Base-by-base conservation (phyloP, 2,797 vertebrate species). In the Zalophus californianus region DNA sequence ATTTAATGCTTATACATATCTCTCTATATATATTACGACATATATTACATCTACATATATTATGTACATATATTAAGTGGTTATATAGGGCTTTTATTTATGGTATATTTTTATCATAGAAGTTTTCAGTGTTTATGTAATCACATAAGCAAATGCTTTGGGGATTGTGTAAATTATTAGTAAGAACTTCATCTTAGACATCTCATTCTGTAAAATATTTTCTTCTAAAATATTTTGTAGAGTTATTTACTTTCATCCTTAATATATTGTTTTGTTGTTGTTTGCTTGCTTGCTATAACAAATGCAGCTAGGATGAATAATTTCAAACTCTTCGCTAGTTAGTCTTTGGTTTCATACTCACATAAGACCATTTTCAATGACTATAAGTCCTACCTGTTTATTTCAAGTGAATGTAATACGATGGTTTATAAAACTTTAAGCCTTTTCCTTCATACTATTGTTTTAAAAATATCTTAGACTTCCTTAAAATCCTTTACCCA, bases 161-260 rank as follows among this genome's bases (percentile, higher is more conserved):
- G 21, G 32, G 7, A 73, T 52, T 86, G 32, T 23, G 5, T 92
- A 89, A 89, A 82, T 88, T 88, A 56, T 66, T 86, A 52, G 11
- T 88, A 86, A 94, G 35, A 92, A 0, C 23, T 91, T 93, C 25
- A n/a, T 25, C 32, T 90, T 75, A 79, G 62, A 93, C 13, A 89
- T 16, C 14, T 18, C 20, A 82, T 52, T 56, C 60, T 54, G 48
- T 95, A 91, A 80, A 52, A 64, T 70, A 35, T 27, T 41, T 83
- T 87, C 35, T 82, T 62, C n/a, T 38, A 23, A 88, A 72, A 32
- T 85, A 73, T 29, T 68, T 50, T 66, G 0, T n/a, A 84, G 11
- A 38, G 35, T 86, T 73, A 18, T 58, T 78, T 68, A 35, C 32
- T 38, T 48, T 90, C 25, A 50, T 48, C 48, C 48, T 58, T 68